A percentile compares a stretch with the other conserved stretches of the same genome.
phyloP scores from a whole-genome alignment of 64 coral and sea anemone species.

The Acropora yongei region DNA sequence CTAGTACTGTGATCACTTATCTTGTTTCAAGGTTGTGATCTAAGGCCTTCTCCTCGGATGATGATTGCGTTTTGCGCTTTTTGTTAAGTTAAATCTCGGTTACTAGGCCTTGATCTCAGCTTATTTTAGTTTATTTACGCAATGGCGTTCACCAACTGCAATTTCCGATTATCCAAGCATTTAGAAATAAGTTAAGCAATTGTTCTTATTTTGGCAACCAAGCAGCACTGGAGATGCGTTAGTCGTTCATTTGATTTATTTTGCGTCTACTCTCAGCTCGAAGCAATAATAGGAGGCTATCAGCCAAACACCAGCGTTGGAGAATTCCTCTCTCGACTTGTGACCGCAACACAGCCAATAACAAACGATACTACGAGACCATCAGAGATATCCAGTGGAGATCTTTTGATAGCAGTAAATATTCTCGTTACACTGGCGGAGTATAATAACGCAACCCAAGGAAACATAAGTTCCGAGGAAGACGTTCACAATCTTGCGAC shows the following conservation, averaged over 20 bases:
- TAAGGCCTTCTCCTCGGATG: too few species aligned
- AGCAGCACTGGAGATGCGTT: too few species aligned
- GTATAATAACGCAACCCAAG: conserved; percentile 6
- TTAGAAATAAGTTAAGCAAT: too few species aligned
- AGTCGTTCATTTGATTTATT: background rate
- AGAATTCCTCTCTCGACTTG: conserved; percentile 5
- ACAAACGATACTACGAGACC: background rate
- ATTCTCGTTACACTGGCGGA: conserved; percentile 48
- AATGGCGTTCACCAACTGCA: too few species aligned
- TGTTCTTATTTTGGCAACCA: too few species aligned
- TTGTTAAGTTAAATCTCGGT: too few species aligned
- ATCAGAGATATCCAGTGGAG: conserved; percentile 43
- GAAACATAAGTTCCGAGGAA: conserved; percentile 9
- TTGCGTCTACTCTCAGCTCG: background rate
- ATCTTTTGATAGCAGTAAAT: conserved; percentile 35
- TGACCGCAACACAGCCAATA: background rate
- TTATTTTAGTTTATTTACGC: too few species aligned
- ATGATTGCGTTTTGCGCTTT: too few species aligned
- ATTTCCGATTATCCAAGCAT: too few species aligned
- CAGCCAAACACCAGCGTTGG: conserved; percentile 2
- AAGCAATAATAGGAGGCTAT: conserved; percentile 5
- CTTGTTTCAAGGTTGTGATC: too few species aligned
- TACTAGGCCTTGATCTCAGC: too few species aligned
- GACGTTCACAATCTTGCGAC: conserved; percentile 17
- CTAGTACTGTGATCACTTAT: too few species aligned